Evolutionary conservation across 2,797 vertebrate species (phyloP).

Genomic region (Austrolebias charrua): DNA sequence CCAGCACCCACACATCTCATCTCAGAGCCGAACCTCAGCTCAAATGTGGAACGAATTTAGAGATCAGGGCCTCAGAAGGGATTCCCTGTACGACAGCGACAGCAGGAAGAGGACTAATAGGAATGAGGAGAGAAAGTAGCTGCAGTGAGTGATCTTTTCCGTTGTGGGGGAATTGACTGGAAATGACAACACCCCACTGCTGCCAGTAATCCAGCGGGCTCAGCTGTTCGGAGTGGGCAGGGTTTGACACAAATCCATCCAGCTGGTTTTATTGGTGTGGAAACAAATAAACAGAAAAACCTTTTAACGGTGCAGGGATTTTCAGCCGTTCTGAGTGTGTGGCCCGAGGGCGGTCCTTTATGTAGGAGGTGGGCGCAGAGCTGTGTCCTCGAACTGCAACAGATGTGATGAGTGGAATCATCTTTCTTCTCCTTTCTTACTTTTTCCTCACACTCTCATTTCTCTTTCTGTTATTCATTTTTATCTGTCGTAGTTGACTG

Average conservation of each 20-base stretch:
- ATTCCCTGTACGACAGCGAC: constrained; percentile 38
- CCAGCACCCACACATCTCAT: constrained; percentile 47
- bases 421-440: constrained; percentile 12
- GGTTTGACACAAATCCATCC: constrained; percentile 40
- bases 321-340: constrained; percentile 60
- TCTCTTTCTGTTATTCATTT: not conserved
- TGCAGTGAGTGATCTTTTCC: constrained; percentile 63
- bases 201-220: constrained; percentile 61
- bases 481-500: not conserved
- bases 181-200: constrained; percentile 41
- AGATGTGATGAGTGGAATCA: constrained; percentile 63
- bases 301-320: constrained; percentile 40
- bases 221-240: constrained; percentile 48
- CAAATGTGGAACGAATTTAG: constrained; percentile 10
- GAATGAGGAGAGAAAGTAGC: constrained; percentile 39
- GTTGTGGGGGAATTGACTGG: constrained; percentile 57
- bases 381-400: constrained; percentile 55
- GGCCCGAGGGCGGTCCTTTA: constrained; percentile 40
- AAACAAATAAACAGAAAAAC: constrained; percentile 51
- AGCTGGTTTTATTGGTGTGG: constrained; percentile 45
- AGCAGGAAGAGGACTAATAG: constrained; percentile 17
- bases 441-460: constrained; percentile 17
- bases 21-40: constrained; percentile 15
- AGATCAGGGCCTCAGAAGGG: constrained; percentile 25
- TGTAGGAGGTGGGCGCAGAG: constrained; percentile 57